phyloP scores from a whole-genome alignment of 2,888 invertebrate species.

The Lypha dubia region DNA sequence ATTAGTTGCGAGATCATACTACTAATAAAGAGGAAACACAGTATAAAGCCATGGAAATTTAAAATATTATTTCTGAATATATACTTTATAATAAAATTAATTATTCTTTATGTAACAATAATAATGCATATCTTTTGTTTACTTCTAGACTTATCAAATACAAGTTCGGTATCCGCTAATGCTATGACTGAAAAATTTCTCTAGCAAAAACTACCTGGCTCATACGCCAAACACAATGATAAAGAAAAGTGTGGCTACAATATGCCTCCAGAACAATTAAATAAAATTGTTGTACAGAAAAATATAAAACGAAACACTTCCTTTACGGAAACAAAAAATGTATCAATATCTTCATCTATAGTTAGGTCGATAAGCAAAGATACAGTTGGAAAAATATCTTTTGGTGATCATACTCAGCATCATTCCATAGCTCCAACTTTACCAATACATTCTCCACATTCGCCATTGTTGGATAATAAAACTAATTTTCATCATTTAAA shows the following conservation, averaged over 20 bases:
- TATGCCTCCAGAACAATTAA: not conserved
- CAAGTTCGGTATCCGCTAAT: constrained; percentile 85
- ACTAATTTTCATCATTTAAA: constrained; percentile 71
- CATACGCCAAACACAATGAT: constrained; percentile 76
- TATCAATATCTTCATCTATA: not conserved
- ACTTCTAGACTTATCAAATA: constrained; percentile 83
- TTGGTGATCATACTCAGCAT: constrained; percentile 54
- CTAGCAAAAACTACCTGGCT: constrained; percentile 84
- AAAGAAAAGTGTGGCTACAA: constrained; percentile 14
- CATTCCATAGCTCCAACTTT: constrained; percentile 76
- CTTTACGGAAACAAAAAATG: not conserved
- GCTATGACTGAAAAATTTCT: constrained; percentile 82
- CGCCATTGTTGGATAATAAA: constrained; percentile 74
- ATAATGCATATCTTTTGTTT: constrained; percentile 12
- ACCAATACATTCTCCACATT: constrained; percentile 78
- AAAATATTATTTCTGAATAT: too few relatives aligned
- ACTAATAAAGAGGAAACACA: too few relatives aligned
- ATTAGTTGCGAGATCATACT: too few relatives aligned
- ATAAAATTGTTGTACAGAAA: not conserved
- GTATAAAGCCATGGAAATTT: too few relatives aligned
- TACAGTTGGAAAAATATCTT: not conserved
- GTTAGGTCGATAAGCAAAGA: too few relatives aligned
- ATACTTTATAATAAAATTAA: too few relatives aligned
- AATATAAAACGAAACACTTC: constrained; percentile 1
- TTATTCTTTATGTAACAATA: too few relatives aligned